A percentile compares a stretch with the other conserved stretches of the same genome.
These are phyloP conservation scores for Drosophila auraria DNA, from an alignment of 1,140 invertebrate genomes.

Conservation along the genomic window DNA sequence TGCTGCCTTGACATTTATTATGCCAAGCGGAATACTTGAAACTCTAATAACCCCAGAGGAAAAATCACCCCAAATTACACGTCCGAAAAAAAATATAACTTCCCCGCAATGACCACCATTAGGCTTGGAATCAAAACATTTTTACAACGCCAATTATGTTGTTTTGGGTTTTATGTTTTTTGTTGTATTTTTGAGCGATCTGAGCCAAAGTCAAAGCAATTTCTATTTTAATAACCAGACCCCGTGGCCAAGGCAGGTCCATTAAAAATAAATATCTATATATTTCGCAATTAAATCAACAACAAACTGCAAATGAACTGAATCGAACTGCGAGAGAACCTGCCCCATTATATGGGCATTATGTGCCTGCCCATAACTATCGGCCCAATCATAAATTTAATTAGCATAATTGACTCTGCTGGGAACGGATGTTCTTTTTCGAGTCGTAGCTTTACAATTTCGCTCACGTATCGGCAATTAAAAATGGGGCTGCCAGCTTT, in stretches of 20 bases:
- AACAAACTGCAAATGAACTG: constrained; percentile 51
- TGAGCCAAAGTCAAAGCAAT: constrained; percentile 45
- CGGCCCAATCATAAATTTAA: constrained; percentile 62
- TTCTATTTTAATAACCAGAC: constrained; percentile 48
- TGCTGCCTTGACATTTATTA: constrained; percentile 42
- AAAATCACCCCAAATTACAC: constrained; percentile 42
- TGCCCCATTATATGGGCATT: constrained; percentile 45
- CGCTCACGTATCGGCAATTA: constrained; percentile 58
- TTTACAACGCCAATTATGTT: constrained; percentile 37
- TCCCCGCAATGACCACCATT: constrained; percentile 36
- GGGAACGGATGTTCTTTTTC: constrained; percentile 53
- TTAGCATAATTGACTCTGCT: constrained; percentile 56
- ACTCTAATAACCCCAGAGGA: constrained; percentile 17
- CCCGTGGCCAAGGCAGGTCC: constrained; percentile 26
- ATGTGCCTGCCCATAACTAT: constrained; percentile 49
- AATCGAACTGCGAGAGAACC: constrained; percentile 9
- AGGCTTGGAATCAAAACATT: constrained; percentile 43
- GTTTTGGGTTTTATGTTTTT: constrained; percentile 1
- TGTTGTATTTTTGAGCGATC: not conserved
- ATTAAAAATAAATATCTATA: constrained; percentile 50
- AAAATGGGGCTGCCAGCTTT: constrained; percentile 39
- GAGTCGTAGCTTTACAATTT: constrained; percentile 42
- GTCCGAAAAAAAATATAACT: constrained; percentile 18
- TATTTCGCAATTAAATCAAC: constrained; percentile 47
- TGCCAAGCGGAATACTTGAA: constrained; percentile 21